Conservation (phyloP, 2,797 vertebrate genomes). For the Rhinella marina region DNA sequence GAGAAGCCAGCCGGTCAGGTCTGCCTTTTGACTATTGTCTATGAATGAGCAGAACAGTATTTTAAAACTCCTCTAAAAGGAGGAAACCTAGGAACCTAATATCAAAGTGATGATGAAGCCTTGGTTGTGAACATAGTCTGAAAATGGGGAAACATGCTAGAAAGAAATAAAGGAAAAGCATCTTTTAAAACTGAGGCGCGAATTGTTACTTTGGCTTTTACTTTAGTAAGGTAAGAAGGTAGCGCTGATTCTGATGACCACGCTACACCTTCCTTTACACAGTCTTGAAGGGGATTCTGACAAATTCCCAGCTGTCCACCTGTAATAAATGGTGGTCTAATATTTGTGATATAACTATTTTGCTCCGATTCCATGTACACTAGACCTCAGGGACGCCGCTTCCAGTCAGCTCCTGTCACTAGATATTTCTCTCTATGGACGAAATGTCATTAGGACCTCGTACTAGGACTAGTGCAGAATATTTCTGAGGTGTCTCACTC, state of each 20-base stretch:
- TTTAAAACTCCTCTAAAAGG: constrained; percentile 25
- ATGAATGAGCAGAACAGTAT: constrained; percentile 39
- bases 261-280: neutral
- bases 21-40: neutral
- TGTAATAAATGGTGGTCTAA: too few relatives aligned
- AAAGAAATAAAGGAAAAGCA: constrained; percentile 46
- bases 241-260: neutral
- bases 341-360: too few relatives aligned
- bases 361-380: too few relatives aligned
- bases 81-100: constrained; percentile 22
- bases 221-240: neutral
- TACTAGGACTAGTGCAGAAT: too few relatives aligned
- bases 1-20: neutral
- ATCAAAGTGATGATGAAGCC: constrained; percentile 27
- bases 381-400: too few relatives aligned
- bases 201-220: constrained; percentile 4
- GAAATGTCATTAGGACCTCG: too few relatives aligned
- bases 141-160: constrained; percentile 42
- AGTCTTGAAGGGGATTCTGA: too few relatives aligned
- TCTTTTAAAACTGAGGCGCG: constrained; percentile 4
- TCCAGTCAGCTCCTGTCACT: too few relatives aligned
- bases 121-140: constrained; percentile 34
- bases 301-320: too few relatives aligned
- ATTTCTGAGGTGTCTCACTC: too few relatives aligned
- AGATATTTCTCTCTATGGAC: too few relatives aligned